phyloP scores from a whole-genome alignment of 2,888 invertebrate genomes.

The Lamellibrachia columna region DNA sequence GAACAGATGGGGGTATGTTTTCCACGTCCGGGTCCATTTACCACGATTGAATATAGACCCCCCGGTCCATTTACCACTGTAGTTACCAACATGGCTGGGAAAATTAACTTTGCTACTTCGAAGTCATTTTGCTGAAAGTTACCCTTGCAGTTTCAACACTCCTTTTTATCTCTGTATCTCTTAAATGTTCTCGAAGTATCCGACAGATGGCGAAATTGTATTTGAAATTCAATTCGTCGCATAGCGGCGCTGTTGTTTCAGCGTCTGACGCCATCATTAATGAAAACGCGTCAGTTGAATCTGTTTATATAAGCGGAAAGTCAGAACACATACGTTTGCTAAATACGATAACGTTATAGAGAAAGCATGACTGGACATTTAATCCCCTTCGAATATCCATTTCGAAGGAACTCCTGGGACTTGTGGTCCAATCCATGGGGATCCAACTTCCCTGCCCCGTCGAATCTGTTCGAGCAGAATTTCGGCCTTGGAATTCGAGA shows the following conservation, averaged over 20 bases:
- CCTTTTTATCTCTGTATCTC: too few relatives aligned
- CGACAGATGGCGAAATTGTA: neutral
- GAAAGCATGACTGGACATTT: neutral
- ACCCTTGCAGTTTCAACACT: too few relatives aligned
- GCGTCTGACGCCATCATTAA: neutral
- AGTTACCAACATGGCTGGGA: too few relatives aligned
- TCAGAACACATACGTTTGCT: neutral
- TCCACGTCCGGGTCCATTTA: too few relatives aligned
- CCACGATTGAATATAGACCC: too few relatives aligned
- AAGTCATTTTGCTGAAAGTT: too few relatives aligned
- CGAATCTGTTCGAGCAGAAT: slow-evolving; percentile 17
- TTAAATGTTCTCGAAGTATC: neutral
- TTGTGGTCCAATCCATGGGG: neutral
- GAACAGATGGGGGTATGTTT: too few relatives aligned
- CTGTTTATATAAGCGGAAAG: neutral
- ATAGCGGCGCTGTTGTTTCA: neutral
- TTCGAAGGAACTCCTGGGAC: slow-evolving; percentile 6
- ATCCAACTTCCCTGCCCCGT: neutral
- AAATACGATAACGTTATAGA: neutral
- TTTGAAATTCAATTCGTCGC: neutral
- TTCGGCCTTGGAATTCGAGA: slow-evolving; percentile 21
- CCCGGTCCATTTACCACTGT: too few relatives aligned
- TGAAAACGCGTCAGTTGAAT: neutral
- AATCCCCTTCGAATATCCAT: neutral
- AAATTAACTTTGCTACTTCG: too few relatives aligned